Base-by-base conservation (phyloP, 1,140 invertebrate genomes). In the Hydropsyche tenuis region DNA sequence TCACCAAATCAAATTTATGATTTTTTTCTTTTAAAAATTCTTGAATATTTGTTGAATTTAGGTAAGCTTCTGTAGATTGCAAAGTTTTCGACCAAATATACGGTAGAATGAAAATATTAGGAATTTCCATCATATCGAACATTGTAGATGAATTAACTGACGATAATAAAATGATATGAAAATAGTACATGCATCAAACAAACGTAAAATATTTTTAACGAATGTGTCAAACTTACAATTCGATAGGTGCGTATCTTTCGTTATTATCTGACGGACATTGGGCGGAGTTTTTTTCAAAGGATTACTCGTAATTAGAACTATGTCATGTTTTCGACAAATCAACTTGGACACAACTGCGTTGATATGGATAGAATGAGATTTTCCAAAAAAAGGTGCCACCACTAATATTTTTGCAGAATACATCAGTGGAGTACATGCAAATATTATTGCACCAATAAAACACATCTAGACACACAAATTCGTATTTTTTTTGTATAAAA, bases 271-370 rank as follows among this genome's bases (percentile, higher is more conserved):
- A 6, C 45, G 48, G 42, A 73, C 72, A 43, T 77, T 77, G 12
- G 42, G 7, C n/a, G 76, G 76, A 9, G 74, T 72, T 27, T 77
- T 66, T n/a, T 73, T 68, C 12, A 72, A 46, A 11, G 68, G 18
- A 63, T 73, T 74, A 14, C 71, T 65, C 12, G 77, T 69, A n/a
- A 80, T 72, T 7, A 80, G 73, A 1, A 78, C 80, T 11, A 80
- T 75, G 69, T 80, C 60, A 53, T 80, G 79, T 23, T 79, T 79
- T 22, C 51, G 62, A n/a, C 75, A 48, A 0, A 70, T 73, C 12
- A 80, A 42, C 18, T 79, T 64, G 0, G 73, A 60, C 1, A 69
- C 69, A 1, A 80, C 22, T 12, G 75, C 43, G 22, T 75, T 69
- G 16, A 79, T 74, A 18, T 78, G 73, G 9, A 77, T 66, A 3